A percentile compares a stretch with the other conserved stretches of the same genome.
Evolutionary conservation across 2,113 vertebrate genomes (phyloP).

Genomic region (Perccottus glenii): DNA sequence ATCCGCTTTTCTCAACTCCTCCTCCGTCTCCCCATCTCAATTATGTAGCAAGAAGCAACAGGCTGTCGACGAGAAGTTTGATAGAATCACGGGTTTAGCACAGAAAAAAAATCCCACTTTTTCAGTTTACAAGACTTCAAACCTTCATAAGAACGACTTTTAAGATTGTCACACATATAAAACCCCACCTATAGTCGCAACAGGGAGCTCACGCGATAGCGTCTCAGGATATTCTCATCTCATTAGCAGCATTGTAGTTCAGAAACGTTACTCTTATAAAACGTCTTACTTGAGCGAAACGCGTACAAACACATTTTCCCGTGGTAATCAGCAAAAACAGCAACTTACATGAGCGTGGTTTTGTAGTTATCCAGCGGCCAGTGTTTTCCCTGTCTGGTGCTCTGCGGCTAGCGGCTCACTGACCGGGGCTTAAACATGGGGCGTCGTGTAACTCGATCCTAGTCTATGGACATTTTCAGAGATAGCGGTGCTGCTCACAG

Average conservation of each 20-base stretch:
- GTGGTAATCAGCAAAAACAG: not conserved
- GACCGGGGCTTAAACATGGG: slow-evolving; percentile 73
- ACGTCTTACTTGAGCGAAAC: not conserved
- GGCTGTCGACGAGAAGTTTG: slow-evolving; percentile 64
- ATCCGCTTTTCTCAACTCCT: slow-evolving; percentile 80
- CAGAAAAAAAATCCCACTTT: not conserved
- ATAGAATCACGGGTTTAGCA: not conserved
- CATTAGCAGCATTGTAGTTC: slow-evolving; percentile 37
- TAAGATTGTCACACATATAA: not conserved
- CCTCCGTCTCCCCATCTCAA: slow-evolving; percentile 50
- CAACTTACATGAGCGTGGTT: slow-evolving; percentile 65
- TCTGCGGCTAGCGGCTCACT: slow-evolving; percentile 71
- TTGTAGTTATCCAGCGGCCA: slow-evolving; percentile 4
- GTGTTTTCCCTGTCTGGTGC: slow-evolving; percentile 39
- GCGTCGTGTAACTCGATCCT: slow-evolving; percentile 74
- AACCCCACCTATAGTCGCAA: not conserved
- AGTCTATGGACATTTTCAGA: slow-evolving; percentile 56
- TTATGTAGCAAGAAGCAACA: slow-evolving; percentile 73
- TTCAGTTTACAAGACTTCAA: not conserved
- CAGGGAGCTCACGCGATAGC: slow-evolving; percentile 3
- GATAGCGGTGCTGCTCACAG: slow-evolving; percentile 22
- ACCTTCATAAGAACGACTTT: rapidly evolving
- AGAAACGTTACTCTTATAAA: slow-evolving; percentile 19
- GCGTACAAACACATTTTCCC: not conserved
- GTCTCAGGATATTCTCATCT: slow-evolving; percentile 16